Base-by-base conservation (phyloP, 2,113 vertebrate species). In the Ochotona curzoniae region DNA sequence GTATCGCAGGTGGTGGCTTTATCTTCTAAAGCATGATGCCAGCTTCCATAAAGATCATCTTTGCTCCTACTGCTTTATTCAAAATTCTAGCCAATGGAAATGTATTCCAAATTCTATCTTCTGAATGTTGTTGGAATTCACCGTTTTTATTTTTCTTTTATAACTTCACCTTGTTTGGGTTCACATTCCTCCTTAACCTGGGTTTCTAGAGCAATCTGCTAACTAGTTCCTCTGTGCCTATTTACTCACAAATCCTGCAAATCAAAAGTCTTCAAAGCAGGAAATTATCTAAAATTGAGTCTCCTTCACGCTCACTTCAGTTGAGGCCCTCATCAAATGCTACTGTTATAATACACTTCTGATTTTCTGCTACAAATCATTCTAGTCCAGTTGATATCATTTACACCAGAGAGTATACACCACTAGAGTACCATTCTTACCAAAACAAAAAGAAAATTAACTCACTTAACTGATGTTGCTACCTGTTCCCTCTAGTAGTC, bases 361-460 rank as follows among this genome's bases (percentile, higher is more conserved):
- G 54, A 86, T 93, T 87, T 15, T 92, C 32, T 35, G 32, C 63
- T 71, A 30, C 28, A 82, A 35, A 49, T 81, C 17, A 69, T 30
- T 90, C 69, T 63, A 89, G 18, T 71, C n/a, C 23, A 35, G 6
- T 91, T 26, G 15, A 11, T 78, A 57, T 49, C 28, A 47, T 87
- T 93, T 63, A 32, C n/a, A 61, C 12, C 54, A 60, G 47, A 87
- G 14, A 83, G 32, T 78, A n/a, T 89, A 32, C 32, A 92, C 23
- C 23, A 64, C 44, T 25, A 57, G 35, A 88, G 10, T 64, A 81
- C 15, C 71, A 44, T 83, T 89, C n/a, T 49, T 76, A 90, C 54
- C n/a, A 51, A 92, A 93, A 32, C n/a, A 81, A 70, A 30, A 91
- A 89, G 44, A 80, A 76, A 95, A 69, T 13, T 74, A 88, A 82